A percentile compares a stretch with the other conserved stretches of the same genome.
These are phyloP conservation scores for Galendromus occidentalis DNA, from an alignment of 1,140 invertebrate genomes.

Conservation along the genomic window DNA sequence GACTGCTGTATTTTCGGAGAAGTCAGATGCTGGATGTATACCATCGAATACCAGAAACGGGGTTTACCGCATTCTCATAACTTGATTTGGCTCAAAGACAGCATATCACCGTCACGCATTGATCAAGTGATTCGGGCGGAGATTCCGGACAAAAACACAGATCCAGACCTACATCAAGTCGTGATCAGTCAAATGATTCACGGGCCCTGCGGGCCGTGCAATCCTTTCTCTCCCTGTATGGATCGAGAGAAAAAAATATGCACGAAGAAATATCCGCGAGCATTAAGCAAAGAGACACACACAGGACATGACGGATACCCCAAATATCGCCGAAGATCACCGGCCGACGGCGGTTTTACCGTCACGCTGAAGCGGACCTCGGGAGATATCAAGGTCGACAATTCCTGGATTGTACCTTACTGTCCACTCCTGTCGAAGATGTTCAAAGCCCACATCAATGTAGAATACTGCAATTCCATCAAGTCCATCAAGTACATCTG, in stretches of 20 bases:
- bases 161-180: constrained; percentile 25
- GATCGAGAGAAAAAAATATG: constrained; percentile 18
- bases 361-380: too few species aligned
- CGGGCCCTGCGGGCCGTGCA: constrained; percentile 26
- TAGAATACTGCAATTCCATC: constrained; percentile 18
- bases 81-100: constrained; percentile 20
- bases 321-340: constrained; percentile 12
- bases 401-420: constrained; percentile 20
- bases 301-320: constrained; percentile 21
- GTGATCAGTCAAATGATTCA: constrained; percentile 26
- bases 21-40: constrained; percentile 19
- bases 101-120: background rate
- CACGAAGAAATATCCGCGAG: constrained; percentile 18
- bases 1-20: constrained; percentile 15
- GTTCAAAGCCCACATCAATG: constrained; percentile 21
- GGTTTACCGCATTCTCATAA: constrained; percentile 30
- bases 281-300: constrained; percentile 8
- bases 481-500: constrained; percentile 21
- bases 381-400: constrained; percentile 20
- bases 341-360: too few species aligned
- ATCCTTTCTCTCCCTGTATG: constrained; percentile 24
- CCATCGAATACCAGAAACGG: constrained; percentile 30
- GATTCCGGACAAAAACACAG: constrained; percentile 30
- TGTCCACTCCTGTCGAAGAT: constrained; percentile 15
- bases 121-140: constrained; percentile 31